These are phyloP conservation scores for Montipora capitata DNA, from an alignment of 92 coral and sea anemone species.

Conservation along the genomic window DNA sequence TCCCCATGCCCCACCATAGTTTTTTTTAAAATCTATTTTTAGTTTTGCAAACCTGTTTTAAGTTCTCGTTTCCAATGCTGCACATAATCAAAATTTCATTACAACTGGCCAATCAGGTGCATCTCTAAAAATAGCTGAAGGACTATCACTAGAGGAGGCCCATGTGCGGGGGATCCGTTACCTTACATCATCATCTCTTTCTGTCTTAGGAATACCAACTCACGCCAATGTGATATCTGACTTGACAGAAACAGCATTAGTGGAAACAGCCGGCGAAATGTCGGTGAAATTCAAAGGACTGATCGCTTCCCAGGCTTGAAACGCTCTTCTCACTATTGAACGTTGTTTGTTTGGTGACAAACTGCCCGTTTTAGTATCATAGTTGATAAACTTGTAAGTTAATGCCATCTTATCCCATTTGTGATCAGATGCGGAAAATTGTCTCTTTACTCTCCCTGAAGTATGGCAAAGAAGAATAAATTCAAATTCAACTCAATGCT, in stretches of 20 bases:
- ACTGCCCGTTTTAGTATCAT: constrained; percentile 26
- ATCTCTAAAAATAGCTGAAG: too few species aligned
- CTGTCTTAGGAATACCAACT: not conserved
- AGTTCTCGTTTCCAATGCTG: too few species aligned
- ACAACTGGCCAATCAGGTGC: too few species aligned
- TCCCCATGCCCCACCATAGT: too few species aligned
- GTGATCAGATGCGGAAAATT: constrained; percentile 49
- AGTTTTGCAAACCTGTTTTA: too few species aligned
- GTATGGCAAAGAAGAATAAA: not conserved
- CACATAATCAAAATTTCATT: too few species aligned
- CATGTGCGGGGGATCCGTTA: too few species aligned
- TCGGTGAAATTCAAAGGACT: constrained; percentile 71
- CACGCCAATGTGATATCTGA: constrained; percentile 38
- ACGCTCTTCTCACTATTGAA: constrained; percentile 71
- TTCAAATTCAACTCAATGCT: not conserved
- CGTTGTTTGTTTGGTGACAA: constrained; percentile 51
- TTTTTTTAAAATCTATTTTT: too few species aligned
- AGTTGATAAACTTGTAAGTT: constrained; percentile 79
- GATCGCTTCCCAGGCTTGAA: constrained; percentile 78
- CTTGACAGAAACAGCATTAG: not conserved
- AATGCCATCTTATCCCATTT: constrained; percentile 76
- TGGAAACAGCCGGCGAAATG: not conserved
- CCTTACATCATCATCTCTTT: too few species aligned
- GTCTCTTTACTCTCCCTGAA: constrained; percentile 63
- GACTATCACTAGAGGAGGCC: too few species aligned